Conservation (phyloP, 1,140 invertebrate species). For the Drosophila orosa region DNA sequence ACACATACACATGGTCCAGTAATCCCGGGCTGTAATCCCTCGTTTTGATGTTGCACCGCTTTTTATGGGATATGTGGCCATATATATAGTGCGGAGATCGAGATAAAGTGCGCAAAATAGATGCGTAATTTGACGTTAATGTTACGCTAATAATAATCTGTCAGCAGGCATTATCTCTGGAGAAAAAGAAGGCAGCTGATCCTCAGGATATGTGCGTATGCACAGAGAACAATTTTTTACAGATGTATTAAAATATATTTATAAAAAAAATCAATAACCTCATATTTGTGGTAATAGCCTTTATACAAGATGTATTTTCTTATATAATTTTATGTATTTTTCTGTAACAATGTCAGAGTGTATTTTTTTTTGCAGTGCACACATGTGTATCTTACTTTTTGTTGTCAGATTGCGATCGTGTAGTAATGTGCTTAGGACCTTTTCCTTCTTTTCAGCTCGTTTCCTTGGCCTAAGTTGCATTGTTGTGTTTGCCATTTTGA, state of each 20-base stretch:
- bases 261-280: neutral
- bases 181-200: constrained; percentile 61
- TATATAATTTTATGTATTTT: neutral
- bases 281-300: fast-evolving
- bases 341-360: neutral
- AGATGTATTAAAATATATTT: neutral
- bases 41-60: constrained; percentile 45
- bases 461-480: constrained; percentile 31
- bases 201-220: constrained; percentile 13
- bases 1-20: constrained; percentile 37
- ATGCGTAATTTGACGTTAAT: constrained; percentile 84
- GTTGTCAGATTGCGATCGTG: constrained; percentile 60
- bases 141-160: constrained; percentile 84
- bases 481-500: constrained; percentile 77
- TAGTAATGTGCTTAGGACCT: constrained; percentile 69
- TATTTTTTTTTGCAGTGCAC: constrained; percentile 4
- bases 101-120: constrained; percentile 82
- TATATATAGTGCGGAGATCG: constrained; percentile 22
- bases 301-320: neutral
- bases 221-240: neutral
- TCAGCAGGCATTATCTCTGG: constrained; percentile 68
- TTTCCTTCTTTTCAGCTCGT: constrained; percentile 33
- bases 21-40: constrained; percentile 24
- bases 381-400: constrained; percentile 25
- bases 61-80: constrained; percentile 33